Conservation (phyloP, 2,888 invertebrate genomes). For the Ernsta delagoae region DNA sequence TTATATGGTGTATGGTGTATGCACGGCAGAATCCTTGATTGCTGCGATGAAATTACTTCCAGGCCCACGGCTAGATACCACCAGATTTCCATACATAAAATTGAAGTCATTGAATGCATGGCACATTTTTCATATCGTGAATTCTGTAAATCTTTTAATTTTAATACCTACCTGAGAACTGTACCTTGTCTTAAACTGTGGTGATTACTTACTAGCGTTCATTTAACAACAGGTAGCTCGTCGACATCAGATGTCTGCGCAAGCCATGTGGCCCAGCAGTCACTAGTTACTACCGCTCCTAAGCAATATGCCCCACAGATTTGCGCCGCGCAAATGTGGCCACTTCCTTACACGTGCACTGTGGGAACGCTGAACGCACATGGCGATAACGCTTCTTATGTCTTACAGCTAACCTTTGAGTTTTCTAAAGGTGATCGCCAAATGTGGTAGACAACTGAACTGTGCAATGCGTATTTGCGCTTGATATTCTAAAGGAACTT, state of each 20-base stretch:
- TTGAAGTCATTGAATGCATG: too few species aligned
- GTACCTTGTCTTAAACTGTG: too few species aligned
- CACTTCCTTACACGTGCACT: conserved; percentile 73
- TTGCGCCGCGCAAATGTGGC: conserved; percentile 58
- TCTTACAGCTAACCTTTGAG: conserved; percentile 73
- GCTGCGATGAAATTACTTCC: too few species aligned
- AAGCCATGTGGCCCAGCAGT: conserved; percentile 13
- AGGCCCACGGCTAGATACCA: too few species aligned
- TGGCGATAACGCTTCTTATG: conserved; percentile 71
- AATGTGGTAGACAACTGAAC: conserved; percentile 50
- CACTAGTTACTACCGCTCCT: not conserved
- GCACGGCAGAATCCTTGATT: too few species aligned
- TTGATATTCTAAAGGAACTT: not conserved
- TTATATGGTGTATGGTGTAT: too few species aligned
- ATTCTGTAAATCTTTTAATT: too few species aligned
- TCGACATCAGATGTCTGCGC: not conserved
- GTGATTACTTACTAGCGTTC: too few species aligned
- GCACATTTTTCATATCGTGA: too few species aligned
- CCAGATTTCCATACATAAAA: too few species aligned
- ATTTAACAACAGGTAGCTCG: conserved; percentile 4
- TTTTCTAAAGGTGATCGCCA: conserved; percentile 75
- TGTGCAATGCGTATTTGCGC: not conserved
- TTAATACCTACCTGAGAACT: too few species aligned
- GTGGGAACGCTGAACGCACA: conserved; percentile 62
- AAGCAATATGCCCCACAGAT: conserved; percentile 59